A percentile compares a stretch with the other conserved stretches of the same genome.
These are phyloP conservation scores for Muscina levida DNA, from an alignment of 2,888 invertebrate genomes.

Conservation along the genomic window DNA sequence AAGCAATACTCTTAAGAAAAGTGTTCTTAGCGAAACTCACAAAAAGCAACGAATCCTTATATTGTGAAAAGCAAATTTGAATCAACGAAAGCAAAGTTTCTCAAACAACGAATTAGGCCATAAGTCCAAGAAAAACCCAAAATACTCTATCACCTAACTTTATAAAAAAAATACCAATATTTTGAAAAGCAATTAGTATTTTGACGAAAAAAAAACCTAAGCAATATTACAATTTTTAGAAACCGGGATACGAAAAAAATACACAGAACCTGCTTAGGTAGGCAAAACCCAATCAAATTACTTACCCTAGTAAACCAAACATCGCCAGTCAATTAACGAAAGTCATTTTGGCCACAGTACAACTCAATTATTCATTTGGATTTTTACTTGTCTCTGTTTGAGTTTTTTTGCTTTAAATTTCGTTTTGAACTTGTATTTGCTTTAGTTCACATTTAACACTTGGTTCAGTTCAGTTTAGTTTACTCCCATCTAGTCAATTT, in stretches of 20 bases:
- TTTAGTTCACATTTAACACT: slow-evolving; percentile 2
- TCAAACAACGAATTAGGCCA: slow-evolving; percentile 80
- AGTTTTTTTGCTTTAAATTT: slow-evolving; percentile 44
- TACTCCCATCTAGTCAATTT: slow-evolving; percentile 49
- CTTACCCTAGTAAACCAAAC: no score
- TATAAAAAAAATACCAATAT: slow-evolving; percentile 41
- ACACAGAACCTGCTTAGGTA: no score
- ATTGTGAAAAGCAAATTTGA: slow-evolving; percentile 73
- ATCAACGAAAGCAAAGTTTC: slow-evolving; percentile 80
- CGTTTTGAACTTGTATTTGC: not conserved
- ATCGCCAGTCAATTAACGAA: slow-evolving; percentile 28
- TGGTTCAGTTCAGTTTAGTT: not conserved
- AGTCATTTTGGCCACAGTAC: not conserved
- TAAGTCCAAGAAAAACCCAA: slow-evolving; percentile 71
- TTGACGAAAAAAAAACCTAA: slow-evolving; percentile 20
- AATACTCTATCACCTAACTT: slow-evolving; percentile 47
- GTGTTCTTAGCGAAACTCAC: slow-evolving; percentile 67
- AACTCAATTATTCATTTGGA: slow-evolving; percentile 41
- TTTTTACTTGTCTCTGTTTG: slow-evolving; percentile 37
- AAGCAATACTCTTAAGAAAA: slow-evolving; percentile 64
- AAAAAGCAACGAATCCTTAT: slow-evolving; percentile 77
- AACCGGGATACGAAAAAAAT: slow-evolving; percentile 27
- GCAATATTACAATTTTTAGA: slow-evolving; percentile 17
- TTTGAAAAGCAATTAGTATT: slow-evolving; percentile 46
- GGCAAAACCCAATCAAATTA: no score